Evolutionary conservation across 2,797 vertebrate species (phyloP).

Genomic region (Melanitta fusca): DNA sequence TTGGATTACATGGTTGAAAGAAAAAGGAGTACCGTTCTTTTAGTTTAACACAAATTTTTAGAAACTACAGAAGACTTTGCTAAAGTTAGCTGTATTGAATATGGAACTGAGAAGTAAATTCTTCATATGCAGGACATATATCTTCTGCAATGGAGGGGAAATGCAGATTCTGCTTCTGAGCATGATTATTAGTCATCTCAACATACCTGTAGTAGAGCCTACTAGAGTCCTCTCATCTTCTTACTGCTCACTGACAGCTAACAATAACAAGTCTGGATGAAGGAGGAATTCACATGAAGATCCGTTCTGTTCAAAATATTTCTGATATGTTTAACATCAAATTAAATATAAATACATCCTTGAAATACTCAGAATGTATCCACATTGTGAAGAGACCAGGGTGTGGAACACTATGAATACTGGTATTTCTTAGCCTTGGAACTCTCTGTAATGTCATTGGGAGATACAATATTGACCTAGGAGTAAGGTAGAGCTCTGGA

Average conservation of each 20-base stretch:
- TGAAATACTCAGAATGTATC: background rate
- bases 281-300: background rate
- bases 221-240: background rate
- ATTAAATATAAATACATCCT: background rate
- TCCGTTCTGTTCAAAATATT: background rate
- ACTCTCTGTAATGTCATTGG: background rate
- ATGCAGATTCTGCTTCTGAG: background rate
- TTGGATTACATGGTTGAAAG: background rate
- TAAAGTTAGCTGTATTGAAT: background rate
- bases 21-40: background rate
- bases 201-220: rapidly evolving
- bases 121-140: background rate
- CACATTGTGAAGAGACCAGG: background rate
- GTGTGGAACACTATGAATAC: background rate
- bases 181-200: background rate
- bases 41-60: background rate
- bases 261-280: background rate
- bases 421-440: background rate
- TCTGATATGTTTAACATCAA: background rate
- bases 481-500: background rate
- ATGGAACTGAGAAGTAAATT: background rate
- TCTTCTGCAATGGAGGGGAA: rapidly evolving
- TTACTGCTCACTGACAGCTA: background rate
- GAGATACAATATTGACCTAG: background rate
- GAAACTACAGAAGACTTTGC: background rate